Conservation (phyloP, 2,113 vertebrate species). For the Ammodytes marinus region DNA sequence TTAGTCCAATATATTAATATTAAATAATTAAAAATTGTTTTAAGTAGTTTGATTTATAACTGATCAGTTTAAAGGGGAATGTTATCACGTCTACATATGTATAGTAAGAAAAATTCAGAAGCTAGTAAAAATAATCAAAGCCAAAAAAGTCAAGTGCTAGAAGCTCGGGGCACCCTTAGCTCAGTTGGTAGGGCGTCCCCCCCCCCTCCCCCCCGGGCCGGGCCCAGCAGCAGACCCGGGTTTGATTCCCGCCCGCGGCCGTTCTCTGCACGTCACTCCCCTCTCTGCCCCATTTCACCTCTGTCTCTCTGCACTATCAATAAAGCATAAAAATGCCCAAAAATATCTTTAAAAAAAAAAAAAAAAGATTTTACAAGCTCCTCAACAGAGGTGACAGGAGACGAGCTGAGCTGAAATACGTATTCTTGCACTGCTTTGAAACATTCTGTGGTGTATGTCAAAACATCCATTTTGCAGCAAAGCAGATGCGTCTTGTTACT, state of each 20-base stretch:
- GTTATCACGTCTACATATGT: neutral
- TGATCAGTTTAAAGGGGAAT: neutral
- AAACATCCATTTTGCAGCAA: slow-evolving; percentile 56
- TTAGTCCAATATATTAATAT: neutral
- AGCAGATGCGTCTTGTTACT: slow-evolving; percentile 76
- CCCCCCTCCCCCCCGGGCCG: too few relatives aligned
- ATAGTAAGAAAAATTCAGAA: slow-evolving; percentile 1
- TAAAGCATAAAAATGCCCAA: too few relatives aligned
- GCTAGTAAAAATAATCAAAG: slow-evolving; percentile 26
- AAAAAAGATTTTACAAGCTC: slow-evolving; percentile 15
- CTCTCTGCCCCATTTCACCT: too few relatives aligned
- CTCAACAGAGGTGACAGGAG: slow-evolving; percentile 38
- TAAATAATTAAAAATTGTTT: neutral
- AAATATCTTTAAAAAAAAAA: too few relatives aligned
- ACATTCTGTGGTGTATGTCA: slow-evolving; percentile 58
- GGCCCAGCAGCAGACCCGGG: too few relatives aligned
- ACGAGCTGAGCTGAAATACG: slow-evolving; percentile 57
- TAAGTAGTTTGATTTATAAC: neutral
- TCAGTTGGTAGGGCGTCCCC: too few relatives aligned
- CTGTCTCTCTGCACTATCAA: too few relatives aligned
- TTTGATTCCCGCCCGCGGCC: too few relatives aligned
- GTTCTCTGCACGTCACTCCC: too few relatives aligned
- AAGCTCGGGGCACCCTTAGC: too few relatives aligned
- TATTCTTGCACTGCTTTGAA: slow-evolving; percentile 46
- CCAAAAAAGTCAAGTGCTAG: slow-evolving; percentile 17